Evolutionary conservation across 2,113 vertebrate species (phyloP).

Genomic region (Phoenicopterus ruber): DNA sequence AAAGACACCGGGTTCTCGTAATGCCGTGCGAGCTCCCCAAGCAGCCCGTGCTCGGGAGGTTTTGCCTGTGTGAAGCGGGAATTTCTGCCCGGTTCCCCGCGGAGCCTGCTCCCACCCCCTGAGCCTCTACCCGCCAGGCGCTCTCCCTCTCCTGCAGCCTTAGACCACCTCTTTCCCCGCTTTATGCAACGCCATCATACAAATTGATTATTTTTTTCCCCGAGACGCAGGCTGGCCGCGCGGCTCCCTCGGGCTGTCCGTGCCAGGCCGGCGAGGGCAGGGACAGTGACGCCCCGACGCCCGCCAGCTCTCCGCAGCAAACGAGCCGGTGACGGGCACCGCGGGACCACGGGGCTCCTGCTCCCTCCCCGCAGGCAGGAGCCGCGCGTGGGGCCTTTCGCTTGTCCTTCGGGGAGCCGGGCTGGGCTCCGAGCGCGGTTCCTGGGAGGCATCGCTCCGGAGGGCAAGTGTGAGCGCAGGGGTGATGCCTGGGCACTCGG

Average conservation of each 20-base stretch:
- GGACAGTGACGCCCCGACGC: not conserved
- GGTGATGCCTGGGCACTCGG: fast-evolving
- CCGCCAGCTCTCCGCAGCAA: not conserved
- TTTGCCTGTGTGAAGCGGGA: not conserved
- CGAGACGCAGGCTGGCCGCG: not conserved
- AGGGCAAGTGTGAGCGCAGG: fast-evolving
- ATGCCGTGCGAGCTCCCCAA: not conserved
- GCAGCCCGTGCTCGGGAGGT: not conserved
- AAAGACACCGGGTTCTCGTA: constrained; percentile 43
- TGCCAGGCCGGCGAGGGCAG: not conserved
- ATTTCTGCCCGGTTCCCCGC: not conserved
- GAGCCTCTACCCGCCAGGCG: not conserved
- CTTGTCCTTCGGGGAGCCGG: not conserved
- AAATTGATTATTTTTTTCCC: fast-evolving
- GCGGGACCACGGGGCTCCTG: fast-evolving
- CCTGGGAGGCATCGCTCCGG: not conserved
- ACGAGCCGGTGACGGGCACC: fast-evolving
- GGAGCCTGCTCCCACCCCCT: not conserved
- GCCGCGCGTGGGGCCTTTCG: fast-evolving
- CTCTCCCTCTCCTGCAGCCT: not conserved
- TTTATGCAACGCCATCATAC: not conserved
- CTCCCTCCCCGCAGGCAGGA: not conserved
- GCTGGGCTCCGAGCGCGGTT: fast-evolving
- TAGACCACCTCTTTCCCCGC: fast-evolving
- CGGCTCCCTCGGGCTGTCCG: not conserved